Conservation (phyloP, 1,140 invertebrate genomes). For the Ooceraea biroi region DNA sequence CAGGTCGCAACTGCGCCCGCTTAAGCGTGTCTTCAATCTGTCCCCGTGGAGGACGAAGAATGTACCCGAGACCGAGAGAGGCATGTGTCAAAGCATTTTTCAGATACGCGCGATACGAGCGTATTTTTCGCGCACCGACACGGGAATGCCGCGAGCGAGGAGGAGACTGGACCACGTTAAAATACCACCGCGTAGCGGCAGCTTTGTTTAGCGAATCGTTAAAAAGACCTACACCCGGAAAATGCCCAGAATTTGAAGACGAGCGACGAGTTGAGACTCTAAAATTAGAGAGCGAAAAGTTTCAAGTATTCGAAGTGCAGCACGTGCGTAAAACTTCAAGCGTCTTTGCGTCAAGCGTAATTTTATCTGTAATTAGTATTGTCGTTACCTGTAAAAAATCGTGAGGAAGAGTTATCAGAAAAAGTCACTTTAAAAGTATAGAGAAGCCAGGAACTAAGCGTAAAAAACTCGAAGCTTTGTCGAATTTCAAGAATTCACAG, state of each 20-base stretch:
- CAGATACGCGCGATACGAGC: slow-evolving; percentile 22
- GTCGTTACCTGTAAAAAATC: background rate
- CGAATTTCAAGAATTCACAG: slow-evolving; percentile 15
- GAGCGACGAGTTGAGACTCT: background rate
- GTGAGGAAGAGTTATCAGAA: background rate
- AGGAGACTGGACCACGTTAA: background rate
- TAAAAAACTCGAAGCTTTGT: background rate
- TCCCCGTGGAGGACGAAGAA: slow-evolving; percentile 43
- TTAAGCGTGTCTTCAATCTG: slow-evolving; percentile 46
- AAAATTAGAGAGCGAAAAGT: background rate
- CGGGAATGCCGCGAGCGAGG: slow-evolving; percentile 11
- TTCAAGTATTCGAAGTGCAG: background rate
- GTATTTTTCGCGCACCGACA: slow-evolving; percentile 25
- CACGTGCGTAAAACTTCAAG: background rate
- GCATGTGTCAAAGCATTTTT: slow-evolving; percentile 55
- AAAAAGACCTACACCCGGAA: slow-evolving; percentile 1
- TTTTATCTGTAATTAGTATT: background rate
- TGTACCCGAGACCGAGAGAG: slow-evolving; percentile 14
- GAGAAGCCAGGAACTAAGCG: background rate
- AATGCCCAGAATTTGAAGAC: background rate
- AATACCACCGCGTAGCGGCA: slow-evolving; percentile 21
- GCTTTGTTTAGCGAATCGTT: slow-evolving; percentile 47
- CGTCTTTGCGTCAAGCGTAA: background rate
- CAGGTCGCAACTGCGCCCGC: slow-evolving; percentile 47
- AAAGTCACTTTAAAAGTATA: no score